Conservation (phyloP, 2,113 vertebrate genomes). For the Crotalus helleri region DNA sequence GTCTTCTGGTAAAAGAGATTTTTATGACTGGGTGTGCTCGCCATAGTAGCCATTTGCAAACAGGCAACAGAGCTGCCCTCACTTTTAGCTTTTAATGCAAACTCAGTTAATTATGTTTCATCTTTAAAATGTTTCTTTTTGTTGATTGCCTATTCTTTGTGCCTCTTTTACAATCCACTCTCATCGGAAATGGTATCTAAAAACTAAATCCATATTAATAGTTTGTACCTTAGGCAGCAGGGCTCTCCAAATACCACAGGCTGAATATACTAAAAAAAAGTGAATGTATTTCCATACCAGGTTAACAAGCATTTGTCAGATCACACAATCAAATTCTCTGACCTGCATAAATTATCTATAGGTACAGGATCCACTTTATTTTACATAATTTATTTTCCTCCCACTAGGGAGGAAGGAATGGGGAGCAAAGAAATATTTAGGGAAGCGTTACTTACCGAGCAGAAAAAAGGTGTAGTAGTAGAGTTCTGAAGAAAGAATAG, state of each 20-base stretch:
- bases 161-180: too few species aligned
- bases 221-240: not conserved
- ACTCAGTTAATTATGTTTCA: not conserved
- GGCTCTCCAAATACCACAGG: not conserved
- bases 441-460: too few species aligned
- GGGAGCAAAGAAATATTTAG: not conserved
- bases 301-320: not conserved
- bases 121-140: not conserved
- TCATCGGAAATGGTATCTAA: not conserved
- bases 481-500: not conserved
- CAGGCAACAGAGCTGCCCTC: not conserved
- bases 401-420: not conserved
- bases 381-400: not conserved
- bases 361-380: not conserved
- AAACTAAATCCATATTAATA: not conserved
- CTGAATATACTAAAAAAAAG: not conserved
- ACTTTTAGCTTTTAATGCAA: not conserved
- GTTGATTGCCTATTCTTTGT: not conserved
- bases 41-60: not conserved
- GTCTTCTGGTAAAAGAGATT: not conserved
- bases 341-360: not conserved
- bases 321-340: not conserved
- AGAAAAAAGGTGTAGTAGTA: not conserved
- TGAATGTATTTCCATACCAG: not conserved
- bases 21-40: not conserved